Evolutionary conservation across 2,113 vertebrate genomes (phyloP), one percentile per base, ranked within the genome.

Genomic region (Nettapus auritus): DNA sequence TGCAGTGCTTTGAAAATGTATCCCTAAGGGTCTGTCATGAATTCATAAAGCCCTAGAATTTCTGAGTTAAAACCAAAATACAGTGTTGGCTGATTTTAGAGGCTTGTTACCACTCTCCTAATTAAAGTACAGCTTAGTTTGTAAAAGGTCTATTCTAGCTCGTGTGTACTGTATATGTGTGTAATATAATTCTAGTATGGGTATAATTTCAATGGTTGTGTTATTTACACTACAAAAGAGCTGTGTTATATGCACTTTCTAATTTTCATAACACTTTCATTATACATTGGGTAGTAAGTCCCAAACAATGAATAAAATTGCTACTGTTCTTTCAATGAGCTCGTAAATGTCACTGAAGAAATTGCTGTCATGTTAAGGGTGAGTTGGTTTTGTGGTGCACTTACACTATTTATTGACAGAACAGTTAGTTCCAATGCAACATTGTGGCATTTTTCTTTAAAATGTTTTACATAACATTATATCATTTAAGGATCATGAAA

Each of bases 11-110:
- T 96, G 93, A 97, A 97, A 97, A 94, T 86, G 55, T 94, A 93
- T 96, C 97, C 97, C 97, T 96, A 69, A 97, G 96, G 97, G 94
- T 96, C 89, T 91, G 93, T 90, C 95, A 91, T 94, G 95, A 96
- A 97, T 97, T 97, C 95, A 94, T 94, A 97, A 97, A 97, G 87
- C 56, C 92, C 34, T 56, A 96, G 92, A 97, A 96, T 97, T 96
- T 97, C 93, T 89, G 60, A 96, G 77, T 96, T 95, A 95, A 97
- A 96, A 95, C 90, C 80, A 90, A 97, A 96, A 91, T 88, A 96
- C 57, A 59, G 80, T 70, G 76, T 91, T 96, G 90, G 82, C 73
- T 95, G 87, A 93, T 95, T 96, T 97, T 97, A 96, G 95, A 92
- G 88, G 82, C 89, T 94, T 92, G 78, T 96, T 96, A 88, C 78